Evolutionary conservation across 2,888 invertebrate genomes (phyloP), one percentile per base, ranked within the genome.

Genomic region (Polymixis flavicincta): DNA sequence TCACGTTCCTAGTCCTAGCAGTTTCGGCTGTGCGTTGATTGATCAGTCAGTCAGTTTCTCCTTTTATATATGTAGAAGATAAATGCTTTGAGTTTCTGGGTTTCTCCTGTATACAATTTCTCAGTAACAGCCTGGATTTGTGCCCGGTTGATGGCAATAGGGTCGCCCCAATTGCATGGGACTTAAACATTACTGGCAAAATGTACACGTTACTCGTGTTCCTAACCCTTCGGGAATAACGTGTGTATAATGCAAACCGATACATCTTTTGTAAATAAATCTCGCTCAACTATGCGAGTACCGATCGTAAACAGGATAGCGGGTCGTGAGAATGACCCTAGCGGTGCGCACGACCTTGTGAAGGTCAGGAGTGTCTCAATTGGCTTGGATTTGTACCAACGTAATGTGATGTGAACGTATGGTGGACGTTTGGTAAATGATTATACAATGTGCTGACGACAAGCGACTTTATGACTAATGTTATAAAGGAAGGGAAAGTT

Each of bases 241-340:
- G 28, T 17, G n/a, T 2, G n/a, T 22, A 71, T 17, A 14, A n/a
- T 4, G 2, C 45, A 69, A 64, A 28, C 32, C 14, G 17, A 71
- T 66, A 63, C 17, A n/a, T 66, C n/a, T 70, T 57, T 28, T n/a
- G 28, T 14, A 76, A 42, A 61, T 42, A 61, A 73, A 61, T 50
- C 63, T 7, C 7, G 9, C 14, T 42, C 45, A 9, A 19, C 7
- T 55, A 25, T 61, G 8, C 28, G 11, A n/a, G 8, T 14, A 13
- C 25, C 8, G 57, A 59, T 69, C 59, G 54, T 54, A 69, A 78
- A 79, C 83, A 79, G 78, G 83, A 79, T 64, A 69, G 19, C 48
- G 57, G 83, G 50, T 32, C 78, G 83, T 82, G 78, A 64, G 78
- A 79, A 63, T 77, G 83, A 69, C 63, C 82, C 70, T 66, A n/a